Evolutionary conservation across 2,888 invertebrate species (phyloP).

Genomic region (Eueremaeus valkanovi): DNA sequence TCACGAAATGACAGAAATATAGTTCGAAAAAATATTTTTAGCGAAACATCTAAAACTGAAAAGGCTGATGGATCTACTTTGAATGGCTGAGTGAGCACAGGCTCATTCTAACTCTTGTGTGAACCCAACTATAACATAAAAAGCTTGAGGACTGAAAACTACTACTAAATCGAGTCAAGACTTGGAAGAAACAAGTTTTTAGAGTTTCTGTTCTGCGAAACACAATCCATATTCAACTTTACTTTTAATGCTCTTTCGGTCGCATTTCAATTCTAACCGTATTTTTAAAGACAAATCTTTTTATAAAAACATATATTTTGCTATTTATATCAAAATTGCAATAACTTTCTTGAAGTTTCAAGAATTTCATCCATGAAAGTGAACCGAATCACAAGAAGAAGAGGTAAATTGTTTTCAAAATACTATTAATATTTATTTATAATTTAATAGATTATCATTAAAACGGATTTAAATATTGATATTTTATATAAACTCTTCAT

Average conservation of each 20-base stretch:
- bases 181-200: constrained; percentile 4
- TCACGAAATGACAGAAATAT: not conserved
- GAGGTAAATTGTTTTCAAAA: not conserved
- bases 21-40: not conserved
- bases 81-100: not conserved
- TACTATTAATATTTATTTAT: not conserved
- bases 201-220: not conserved
- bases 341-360: not conserved
- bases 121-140: constrained; percentile 21
- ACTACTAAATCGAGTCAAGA: constrained; percentile 8
- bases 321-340: not conserved
- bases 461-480: too few species aligned
- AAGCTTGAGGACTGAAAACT: not conserved
- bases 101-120: constrained; percentile 8
- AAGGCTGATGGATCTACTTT: not conserved
- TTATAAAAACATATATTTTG: not conserved
- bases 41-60: not conserved
- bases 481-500: too few species aligned
- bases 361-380: not conserved
- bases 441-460: not conserved
- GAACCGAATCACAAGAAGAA: not conserved
- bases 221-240: not conserved
- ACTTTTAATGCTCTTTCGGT: constrained; percentile 10
- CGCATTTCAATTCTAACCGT: not conserved
- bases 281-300: not conserved